Base-by-base conservation (phyloP, 1,140 invertebrate species). In the Drosophila paulistorum region DNA sequence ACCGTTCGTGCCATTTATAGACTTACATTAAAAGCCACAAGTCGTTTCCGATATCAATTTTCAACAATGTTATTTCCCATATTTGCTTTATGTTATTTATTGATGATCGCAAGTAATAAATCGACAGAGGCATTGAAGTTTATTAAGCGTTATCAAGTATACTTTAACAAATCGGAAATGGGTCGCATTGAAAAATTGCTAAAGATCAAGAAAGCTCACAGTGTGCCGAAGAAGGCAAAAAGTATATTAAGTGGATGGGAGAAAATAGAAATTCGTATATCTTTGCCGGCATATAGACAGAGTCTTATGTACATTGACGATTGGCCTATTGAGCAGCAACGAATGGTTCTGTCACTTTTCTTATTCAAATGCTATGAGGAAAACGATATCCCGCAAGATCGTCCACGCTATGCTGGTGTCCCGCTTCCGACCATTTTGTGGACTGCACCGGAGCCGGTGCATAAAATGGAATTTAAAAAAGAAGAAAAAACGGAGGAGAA, bases 1-100 rank as follows among this genome's bases (percentile, higher is more conserved):
- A 23, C 65, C 0, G 65, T 81, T 6, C 17, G 64, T 5, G 26
- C 57, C 20, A 30, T 85, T 0, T 14, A 42, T 14, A 54, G 30
- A 3, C 23, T 81, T 0, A 14, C 68, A 0, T 1, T 37, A 0
- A 9, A 3, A 23, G 26, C 58, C 0, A 71, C 82, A 10, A 78
- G 76, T 64, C 66, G 68, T 5, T 41, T 68, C 11, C 77, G 64
- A 23, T 77, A 73, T 7, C 72, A 86, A n/a, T n/a, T 79, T 2
- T 51, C 65, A 7, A 33, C 11, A 0, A 7, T 86, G 10, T 11
- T 83, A 0, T 86, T 67, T 42, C 83, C 83, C 1, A 37, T 69
- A 7, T 33, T 86, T 1, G 48, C 54, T 0, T 1, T 87, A 0
- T 33, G 17, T 1, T 86, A 87, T 26, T 35, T 86, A 0, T 41